Base-by-base conservation (phyloP, 2,797 vertebrate species). In the Cossypha caffra region DNA sequence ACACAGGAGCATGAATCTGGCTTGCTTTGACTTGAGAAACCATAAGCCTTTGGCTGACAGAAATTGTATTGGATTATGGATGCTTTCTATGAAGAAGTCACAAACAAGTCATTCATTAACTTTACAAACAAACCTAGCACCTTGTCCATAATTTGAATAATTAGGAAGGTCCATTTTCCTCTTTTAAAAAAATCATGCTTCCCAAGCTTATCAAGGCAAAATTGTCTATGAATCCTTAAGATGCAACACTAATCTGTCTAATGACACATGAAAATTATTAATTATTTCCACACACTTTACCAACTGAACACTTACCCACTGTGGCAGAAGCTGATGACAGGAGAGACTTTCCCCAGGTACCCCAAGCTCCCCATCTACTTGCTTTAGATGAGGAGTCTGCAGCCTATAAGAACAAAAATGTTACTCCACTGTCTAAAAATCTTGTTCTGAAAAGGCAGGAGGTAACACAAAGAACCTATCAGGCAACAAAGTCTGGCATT, bases 261-360 rank as follows among this genome's bases (percentile, higher is more conserved):
- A 54, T 4, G 23, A 64, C 11, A 54, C 3, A 31, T n/a, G 40
- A 72, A 67, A 83, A 82, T 67, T 28, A 79, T 1, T 0, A 57
- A 74, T 42, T 78, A 62, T 48, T 91, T 87, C 40, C 26, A 71
- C 0, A 3, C 37, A 50, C 26, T 89, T 88, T 73, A 59, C 20
- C 37, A 40, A 69, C 2, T 25, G 37, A 94, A 86, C 69, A 96
- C 99, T 92, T 97, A 99, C 99, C 99, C 94, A 99, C 98, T 84
- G 99, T 98, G 94, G 99, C 99, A 88, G 98, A 99, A 86, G 99
- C 99, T 13, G 98, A 99, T n/a, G 98, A 99, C 80, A 99, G 97
- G 20, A 99, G 98, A 92, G 99, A 99, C 95, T 99, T 99, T 55
- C 99, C 99, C 99, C 99, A 99, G 45, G 98, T 98, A 42, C 99